Conservation (phyloP, 1,140 invertebrate genomes). For the Apis mellifera region DNA sequence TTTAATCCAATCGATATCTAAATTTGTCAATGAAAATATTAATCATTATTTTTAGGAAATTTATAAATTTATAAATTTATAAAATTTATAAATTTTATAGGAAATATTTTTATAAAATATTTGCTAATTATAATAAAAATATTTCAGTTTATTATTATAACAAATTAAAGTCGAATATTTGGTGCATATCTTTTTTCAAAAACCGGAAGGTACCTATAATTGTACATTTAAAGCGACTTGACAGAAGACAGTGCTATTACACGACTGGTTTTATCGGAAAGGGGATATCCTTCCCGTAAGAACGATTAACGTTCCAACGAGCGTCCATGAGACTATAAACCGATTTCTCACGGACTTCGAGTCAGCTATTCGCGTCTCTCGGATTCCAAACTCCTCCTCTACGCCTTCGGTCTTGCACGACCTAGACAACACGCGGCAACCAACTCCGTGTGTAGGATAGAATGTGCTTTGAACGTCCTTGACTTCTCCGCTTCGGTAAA, state of each 20-base stretch:
- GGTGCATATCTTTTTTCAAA: neutral
- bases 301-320: constrained; percentile 10
- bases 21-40: no score
- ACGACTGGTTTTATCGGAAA: neutral
- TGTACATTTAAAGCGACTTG: neutral
- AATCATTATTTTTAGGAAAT: no score
- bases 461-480: constrained; percentile 50
- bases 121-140: no score
- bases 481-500: constrained; percentile 40
- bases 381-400: constrained; percentile 45
- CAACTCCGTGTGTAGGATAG: constrained; percentile 28
- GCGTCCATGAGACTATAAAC: constrained; percentile 28
- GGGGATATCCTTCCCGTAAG: neutral
- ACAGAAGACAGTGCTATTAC: neutral
- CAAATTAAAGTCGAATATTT: no score
- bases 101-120: no score
- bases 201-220: neutral
- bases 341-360: constrained; percentile 21
- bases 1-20: no score
- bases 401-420: constrained; percentile 49
- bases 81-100: no score
- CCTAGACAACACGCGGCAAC: constrained; percentile 56
- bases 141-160: no score
- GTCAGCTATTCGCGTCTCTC: constrained; percentile 11
- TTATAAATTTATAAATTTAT: no score